These are phyloP conservation scores for Asobara japonica DNA, from an alignment of 1,140 invertebrate species.

Conservation along the genomic window DNA sequence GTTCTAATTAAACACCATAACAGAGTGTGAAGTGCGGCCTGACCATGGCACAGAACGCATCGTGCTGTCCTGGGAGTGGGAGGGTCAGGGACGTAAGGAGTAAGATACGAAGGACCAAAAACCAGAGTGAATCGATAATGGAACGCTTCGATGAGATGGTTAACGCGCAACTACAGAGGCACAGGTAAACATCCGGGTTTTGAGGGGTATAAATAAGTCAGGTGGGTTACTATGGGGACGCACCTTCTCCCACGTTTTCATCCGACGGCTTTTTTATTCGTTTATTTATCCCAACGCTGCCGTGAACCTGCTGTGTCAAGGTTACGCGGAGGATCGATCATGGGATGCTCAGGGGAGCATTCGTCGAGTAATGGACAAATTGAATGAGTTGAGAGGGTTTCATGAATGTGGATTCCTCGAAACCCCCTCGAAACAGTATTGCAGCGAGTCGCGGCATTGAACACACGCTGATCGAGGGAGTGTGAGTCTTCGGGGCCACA, in stretches of 20 bases:
- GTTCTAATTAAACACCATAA: no score
- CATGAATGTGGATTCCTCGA: no score
- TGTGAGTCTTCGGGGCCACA: no score
- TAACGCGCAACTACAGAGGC: slow-evolving; percentile 28
- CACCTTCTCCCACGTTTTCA: background rate
- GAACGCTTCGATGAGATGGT: slow-evolving; percentile 36
- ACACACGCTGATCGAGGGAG: no score
- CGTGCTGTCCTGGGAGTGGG: background rate
- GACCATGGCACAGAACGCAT: slow-evolving; percentile 25
- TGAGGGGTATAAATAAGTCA: background rate
- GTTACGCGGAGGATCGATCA: background rate
- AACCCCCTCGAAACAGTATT: no score
- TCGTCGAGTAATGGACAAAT: background rate
- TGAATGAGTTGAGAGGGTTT: background rate
- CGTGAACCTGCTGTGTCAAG: background rate
- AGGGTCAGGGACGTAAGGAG: slow-evolving; percentile 39
- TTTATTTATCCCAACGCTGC: background rate
- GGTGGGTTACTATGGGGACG: background rate
- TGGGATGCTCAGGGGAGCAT: background rate
- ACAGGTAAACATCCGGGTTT: slow-evolving; percentile 28
- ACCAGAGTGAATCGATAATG: slow-evolving; percentile 3
- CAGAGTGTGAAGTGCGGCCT: background rate
- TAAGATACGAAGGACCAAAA: slow-evolving; percentile 3
- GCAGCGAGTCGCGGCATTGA: no score
- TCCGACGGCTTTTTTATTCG: background rate